Evolutionary conservation across 2,113 vertebrate species (phyloP).

Genomic region (Eolophus roseicapilla): DNA sequence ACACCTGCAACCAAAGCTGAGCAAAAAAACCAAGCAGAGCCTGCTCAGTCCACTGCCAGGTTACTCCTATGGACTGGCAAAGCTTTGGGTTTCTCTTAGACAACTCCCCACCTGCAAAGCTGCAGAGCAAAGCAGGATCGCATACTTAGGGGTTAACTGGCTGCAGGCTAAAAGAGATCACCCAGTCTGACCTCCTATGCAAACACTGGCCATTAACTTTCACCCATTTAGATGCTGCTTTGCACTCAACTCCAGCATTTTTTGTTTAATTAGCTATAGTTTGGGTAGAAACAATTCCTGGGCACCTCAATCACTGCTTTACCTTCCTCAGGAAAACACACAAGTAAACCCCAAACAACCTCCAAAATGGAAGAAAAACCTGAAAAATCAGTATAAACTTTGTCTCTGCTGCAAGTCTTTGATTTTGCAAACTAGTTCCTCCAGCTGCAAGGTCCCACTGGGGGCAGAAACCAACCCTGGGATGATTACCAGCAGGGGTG

Average conservation of each 20-base stretch:
- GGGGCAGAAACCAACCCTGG: neutral
- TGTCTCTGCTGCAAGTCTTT: neutral
- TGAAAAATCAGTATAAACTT: neutral
- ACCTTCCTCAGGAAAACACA: neutral
- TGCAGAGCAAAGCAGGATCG: neutral
- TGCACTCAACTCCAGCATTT: neutral
- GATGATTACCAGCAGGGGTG: neutral
- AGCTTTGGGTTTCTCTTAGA: neutral
- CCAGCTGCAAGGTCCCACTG: fast-evolving
- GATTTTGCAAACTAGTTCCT: neutral
- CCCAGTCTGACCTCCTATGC: neutral
- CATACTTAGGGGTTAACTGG: neutral
- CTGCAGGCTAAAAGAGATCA: neutral
- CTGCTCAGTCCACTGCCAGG: neutral
- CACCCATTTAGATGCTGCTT: neutral
- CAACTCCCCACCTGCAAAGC: neutral
- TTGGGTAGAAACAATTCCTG: neutral
- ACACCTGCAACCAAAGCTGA: fast-evolving
- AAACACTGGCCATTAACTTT: neutral
- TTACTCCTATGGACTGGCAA: neutral
- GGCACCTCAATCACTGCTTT: neutral
- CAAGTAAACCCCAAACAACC: neutral
- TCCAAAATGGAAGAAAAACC: fast-evolving
- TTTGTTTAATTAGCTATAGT: neutral
- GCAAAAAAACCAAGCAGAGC: neutral